These are phyloP conservation scores for Harpagoxenus sublaevis DNA, from an alignment of 2,888 invertebrate species.

Conservation along the genomic window DNA sequence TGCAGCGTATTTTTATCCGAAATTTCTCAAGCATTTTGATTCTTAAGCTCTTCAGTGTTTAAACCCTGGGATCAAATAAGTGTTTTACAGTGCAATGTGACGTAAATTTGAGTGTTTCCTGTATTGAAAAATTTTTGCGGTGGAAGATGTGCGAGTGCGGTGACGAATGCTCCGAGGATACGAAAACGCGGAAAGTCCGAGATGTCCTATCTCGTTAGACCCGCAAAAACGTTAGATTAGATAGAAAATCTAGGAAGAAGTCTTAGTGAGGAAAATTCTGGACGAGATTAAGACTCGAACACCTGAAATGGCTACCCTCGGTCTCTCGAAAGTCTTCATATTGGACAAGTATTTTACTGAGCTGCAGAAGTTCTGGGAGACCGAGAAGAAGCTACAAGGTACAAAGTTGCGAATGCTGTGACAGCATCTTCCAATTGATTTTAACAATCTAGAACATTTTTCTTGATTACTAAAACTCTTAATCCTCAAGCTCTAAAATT, in stretches of 20 bases:
- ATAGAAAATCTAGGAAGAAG: slow-evolving; percentile 57
- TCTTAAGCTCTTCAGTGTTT: not conserved
- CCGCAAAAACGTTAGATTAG: slow-evolving; percentile 28
- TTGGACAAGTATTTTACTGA: slow-evolving; percentile 99
- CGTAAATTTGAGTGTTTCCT: slow-evolving; percentile 1
- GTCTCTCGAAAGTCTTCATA: slow-evolving; percentile 98
- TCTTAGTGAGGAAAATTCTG: slow-evolving; percentile 71
- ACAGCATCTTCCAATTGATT: not conserved
- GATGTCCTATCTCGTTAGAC: slow-evolving; percentile 52
- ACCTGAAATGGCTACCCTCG: slow-evolving; percentile 95
- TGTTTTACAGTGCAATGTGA: slow-evolving; percentile 51
- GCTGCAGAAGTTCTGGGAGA: slow-evolving; percentile 98
- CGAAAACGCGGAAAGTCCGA: slow-evolving; percentile 59
- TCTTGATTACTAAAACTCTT: not conserved
- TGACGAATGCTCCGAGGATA: slow-evolving; percentile 80
- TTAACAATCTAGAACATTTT: not conserved
- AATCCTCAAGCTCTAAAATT: not conserved
- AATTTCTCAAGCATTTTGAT: not conserved
- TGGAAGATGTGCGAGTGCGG: slow-evolving; percentile 83
- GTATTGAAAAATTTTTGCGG: slow-evolving; percentile 36
- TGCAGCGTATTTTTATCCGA: not conserved
- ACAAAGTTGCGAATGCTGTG: slow-evolving; percentile 81
- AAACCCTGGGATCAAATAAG: not conserved
- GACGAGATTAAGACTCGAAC: slow-evolving; percentile 73
- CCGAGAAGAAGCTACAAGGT: slow-evolving; percentile 98